These are phyloP conservation scores for Colaptes auratus DNA, from an alignment of 2,113 vertebrate genomes.

Conservation along the genomic window DNA sequence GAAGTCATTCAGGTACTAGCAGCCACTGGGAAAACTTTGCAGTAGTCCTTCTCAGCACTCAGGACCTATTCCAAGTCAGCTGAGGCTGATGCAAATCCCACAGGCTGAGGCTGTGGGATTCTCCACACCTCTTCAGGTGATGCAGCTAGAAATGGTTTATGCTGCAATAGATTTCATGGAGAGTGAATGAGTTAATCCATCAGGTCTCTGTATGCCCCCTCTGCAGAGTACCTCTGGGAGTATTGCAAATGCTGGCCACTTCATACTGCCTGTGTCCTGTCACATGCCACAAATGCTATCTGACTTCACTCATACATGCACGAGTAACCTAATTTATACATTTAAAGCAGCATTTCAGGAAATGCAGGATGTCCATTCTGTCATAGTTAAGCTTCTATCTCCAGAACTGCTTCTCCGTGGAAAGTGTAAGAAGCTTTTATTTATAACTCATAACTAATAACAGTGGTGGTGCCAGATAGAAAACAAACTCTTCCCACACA, in stretches of 20 bases:
- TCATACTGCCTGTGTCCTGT: not conserved
- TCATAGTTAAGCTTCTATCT: not conserved
- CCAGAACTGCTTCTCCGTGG: not conserved
- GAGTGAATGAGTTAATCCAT: not conserved
- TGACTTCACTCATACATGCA: accelerated
- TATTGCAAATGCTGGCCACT: not conserved
- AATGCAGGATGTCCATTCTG: not conserved
- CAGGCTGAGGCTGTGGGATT: too few species aligned
- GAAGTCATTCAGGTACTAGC: not conserved
- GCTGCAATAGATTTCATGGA: not conserved
- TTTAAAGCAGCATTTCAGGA: slow-evolving; percentile 7
- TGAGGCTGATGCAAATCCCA: too few species aligned
- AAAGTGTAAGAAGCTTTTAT: not conserved
- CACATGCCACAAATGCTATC: not conserved
- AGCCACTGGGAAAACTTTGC: not conserved
- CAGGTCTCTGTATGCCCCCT: not conserved
- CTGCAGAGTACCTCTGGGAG: not conserved
- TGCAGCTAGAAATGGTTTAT: not conserved
- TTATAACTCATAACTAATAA: not conserved
- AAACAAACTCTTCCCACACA: too few species aligned
- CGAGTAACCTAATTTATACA: not conserved
- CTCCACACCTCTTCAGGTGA: not conserved
- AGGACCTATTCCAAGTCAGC: too few species aligned
- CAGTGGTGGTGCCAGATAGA: too few species aligned
- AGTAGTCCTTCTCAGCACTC: not conserved